These are phyloP conservation scores for Pachydiplax longipennis DNA, from an alignment of 2,888 invertebrate species.

Conservation along the genomic window DNA sequence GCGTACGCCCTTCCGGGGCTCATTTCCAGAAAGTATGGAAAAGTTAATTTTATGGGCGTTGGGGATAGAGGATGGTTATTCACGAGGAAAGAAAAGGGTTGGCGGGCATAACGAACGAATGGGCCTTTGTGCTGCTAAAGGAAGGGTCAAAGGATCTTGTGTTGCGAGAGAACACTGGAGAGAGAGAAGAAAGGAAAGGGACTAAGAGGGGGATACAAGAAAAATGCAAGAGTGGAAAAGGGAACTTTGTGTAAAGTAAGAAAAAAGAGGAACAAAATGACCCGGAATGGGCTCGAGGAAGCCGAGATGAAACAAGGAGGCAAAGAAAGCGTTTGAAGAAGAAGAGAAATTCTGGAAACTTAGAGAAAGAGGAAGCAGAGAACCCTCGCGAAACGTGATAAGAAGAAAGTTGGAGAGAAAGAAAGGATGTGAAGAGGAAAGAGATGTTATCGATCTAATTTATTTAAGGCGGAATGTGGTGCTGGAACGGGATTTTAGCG, in stretches of 20 bases:
- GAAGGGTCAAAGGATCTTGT: no score
- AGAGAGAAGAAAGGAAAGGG: neutral
- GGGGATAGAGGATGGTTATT: neutral
- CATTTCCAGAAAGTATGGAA: neutral
- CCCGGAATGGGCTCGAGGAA: no score
- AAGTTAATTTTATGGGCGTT: neutral
- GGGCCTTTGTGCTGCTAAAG: neutral
- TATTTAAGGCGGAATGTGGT: neutral
- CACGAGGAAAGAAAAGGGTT: neutral
- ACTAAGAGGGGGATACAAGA: neutral
- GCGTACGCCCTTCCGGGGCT: neutral
- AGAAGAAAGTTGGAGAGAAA: no score
- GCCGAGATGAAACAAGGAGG: no score
- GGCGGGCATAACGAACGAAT: neutral
- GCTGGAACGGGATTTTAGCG: no score
- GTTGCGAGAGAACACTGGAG: no score
- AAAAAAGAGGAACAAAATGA: no score
- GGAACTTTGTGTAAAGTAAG: no score
- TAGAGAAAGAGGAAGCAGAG: neutral
- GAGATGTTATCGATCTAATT: neutral
- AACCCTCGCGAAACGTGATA: neutral
- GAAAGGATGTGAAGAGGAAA: no score
- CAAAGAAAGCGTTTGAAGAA: no score
- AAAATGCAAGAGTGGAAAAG: no score
- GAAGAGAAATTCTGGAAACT: no score